Conservation (phyloP, 1,140 invertebrate genomes). For the Dryas iulia region DNA sequence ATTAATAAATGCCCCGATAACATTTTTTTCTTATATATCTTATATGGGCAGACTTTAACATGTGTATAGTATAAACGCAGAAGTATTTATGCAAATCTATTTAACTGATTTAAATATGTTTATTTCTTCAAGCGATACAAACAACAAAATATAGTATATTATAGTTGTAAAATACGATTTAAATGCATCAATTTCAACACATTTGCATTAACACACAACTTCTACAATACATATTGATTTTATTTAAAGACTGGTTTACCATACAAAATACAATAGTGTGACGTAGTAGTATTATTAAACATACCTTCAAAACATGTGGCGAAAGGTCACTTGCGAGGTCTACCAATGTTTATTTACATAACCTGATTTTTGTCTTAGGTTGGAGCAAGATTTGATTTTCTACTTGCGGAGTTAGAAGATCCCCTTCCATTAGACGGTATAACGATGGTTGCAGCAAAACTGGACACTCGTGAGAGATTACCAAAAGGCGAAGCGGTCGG, state of each 20-base stretch:
- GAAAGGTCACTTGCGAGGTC: constrained; percentile 5
- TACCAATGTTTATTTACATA: background rate
- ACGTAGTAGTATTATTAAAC: background rate
- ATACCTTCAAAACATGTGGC: constrained; percentile 12
- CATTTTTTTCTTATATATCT: no score
- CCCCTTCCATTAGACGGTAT: constrained; percentile 53
- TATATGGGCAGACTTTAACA: no score
- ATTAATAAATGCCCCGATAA: no score
- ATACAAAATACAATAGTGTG: background rate
- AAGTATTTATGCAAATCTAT: no score
- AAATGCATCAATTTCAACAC: no score
- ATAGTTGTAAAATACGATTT: no score
- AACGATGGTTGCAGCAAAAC: constrained; percentile 45
- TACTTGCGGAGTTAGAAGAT: constrained; percentile 58
- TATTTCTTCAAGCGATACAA: no score
- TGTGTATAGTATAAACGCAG: no score
- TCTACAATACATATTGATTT: background rate
- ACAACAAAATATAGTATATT: no score
- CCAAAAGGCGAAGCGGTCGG: constrained; percentile 41
- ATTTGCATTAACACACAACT: no score
- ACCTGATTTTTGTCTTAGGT: constrained; percentile 43
- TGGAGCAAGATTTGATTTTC: constrained; percentile 63
- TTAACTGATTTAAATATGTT: no score
- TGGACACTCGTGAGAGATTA: constrained; percentile 35
- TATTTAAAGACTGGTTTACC: background rate